Conservation (phyloP, 30 jellyfish, hydroid and myxozoan genomes). For the Turritopsis dohrnii region DNA sequence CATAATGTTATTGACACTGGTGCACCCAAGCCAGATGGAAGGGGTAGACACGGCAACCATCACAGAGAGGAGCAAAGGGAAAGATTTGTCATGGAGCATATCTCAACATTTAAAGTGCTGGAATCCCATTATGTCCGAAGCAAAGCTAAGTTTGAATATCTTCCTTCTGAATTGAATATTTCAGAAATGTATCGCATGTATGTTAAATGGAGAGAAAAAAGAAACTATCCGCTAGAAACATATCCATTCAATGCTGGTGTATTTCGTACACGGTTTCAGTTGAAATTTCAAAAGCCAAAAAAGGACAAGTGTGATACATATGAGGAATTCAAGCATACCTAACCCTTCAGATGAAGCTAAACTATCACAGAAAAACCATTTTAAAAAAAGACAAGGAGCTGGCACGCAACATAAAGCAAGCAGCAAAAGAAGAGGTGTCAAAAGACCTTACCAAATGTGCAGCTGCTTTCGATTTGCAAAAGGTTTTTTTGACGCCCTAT, state of each 20-base stretch:
- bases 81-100: constrained; percentile 18
- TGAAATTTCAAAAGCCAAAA: constrained; percentile 21
- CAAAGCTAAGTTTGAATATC: constrained; percentile 11
- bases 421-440: too few relatives aligned
- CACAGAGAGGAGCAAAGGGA: too few relatives aligned
- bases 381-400: too few relatives aligned
- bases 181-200: constrained; percentile 17
- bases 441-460: too few relatives aligned
- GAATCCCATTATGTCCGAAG: constrained; percentile 22
- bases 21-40: not conserved
- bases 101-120: not conserved
- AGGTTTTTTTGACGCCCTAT: too few relatives aligned
- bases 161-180: constrained; percentile 1
- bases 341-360: too few relatives aligned
- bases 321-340: too few relatives aligned
- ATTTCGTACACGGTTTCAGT: not conserved
- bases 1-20: not conserved
- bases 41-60: not conserved
- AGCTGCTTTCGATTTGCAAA: too few relatives aligned
- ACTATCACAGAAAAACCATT: too few relatives aligned
- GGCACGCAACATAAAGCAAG: too few relatives aligned
- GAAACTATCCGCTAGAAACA: not conserved
- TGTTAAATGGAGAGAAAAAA: constrained; percentile 11
- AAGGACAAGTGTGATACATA: constrained; percentile 9
- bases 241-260: not conserved